Conservation (phyloP, 2,888 invertebrate species). For the Ecdyonurus torrentis region DNA sequence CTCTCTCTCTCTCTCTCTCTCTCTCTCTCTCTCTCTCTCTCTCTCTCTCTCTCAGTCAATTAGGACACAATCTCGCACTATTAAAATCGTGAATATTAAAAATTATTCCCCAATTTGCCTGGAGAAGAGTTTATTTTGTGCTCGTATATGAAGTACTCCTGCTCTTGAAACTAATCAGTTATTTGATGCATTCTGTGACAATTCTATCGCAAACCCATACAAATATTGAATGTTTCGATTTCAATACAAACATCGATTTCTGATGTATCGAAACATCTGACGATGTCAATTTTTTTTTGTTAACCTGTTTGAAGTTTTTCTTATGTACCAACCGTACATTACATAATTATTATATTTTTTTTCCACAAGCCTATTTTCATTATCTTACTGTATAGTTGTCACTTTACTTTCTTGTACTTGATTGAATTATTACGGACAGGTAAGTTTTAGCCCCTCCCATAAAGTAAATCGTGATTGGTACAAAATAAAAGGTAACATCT, state of each 20-base stretch:
- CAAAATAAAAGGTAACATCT: neutral
- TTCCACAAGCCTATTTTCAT: neutral
- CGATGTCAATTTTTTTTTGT: too few species aligned
- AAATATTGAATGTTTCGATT: neutral
- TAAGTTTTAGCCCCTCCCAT: conserved; percentile 1
- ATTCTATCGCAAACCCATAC: too few species aligned
- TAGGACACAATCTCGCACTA: too few species aligned
- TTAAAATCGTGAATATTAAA: too few species aligned
- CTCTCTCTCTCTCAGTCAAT: conserved; percentile 24
- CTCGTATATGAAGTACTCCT: too few species aligned
- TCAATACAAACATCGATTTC: neutral
- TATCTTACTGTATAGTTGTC: neutral
- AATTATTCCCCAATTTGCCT: too few species aligned
- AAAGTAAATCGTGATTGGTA: conserved; percentile 1
- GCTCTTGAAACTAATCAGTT: too few species aligned
- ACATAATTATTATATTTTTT: neutral
- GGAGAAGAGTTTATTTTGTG: too few species aligned
- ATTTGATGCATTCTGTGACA: too few species aligned
- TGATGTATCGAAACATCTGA: too few species aligned
- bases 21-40: conserved; percentile 27
- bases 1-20: conserved; percentile 14
- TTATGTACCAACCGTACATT: neutral
- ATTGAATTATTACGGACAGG: conserved; percentile 3
- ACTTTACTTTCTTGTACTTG: neutral
- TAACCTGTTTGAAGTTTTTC: neutral